phyloP scores from a whole-genome alignment of 1,140 invertebrate species.

The Harlomillsia oculata region DNA sequence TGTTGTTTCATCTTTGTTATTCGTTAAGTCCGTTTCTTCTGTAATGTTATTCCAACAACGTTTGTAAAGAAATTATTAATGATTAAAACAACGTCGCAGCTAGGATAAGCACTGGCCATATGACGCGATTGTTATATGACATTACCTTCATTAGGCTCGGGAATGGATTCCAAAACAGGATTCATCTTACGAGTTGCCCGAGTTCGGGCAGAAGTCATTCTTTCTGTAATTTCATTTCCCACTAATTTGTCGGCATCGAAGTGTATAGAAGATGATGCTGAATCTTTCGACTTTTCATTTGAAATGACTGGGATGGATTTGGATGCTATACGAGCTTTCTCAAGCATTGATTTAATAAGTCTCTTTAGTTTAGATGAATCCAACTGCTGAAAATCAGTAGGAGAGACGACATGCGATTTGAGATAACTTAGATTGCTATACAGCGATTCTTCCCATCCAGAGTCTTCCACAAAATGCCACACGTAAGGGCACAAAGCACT shows the following conservation, averaged over 20 bases:
- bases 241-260: slow-evolving; percentile 18
- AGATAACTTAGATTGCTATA: slow-evolving; percentile 28
- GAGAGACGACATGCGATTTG: slow-evolving; percentile 26
- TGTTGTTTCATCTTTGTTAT: too few species aligned
- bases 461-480: slow-evolving; percentile 40
- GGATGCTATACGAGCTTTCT: slow-evolving; percentile 31
- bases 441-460: slow-evolving; percentile 34
- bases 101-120: too few species aligned
- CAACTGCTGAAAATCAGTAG: slow-evolving; percentile 15
- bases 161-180: slow-evolving; percentile 27
- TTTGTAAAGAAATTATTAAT: too few species aligned
- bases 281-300: not conserved
- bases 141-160: slow-evolving; percentile 30
- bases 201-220: slow-evolving; percentile 33
- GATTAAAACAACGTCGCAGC: too few species aligned
- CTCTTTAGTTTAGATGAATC: slow-evolving; percentile 25
- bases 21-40: too few species aligned
- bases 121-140: too few species aligned
- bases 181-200: slow-evolving; percentile 17
- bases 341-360: slow-evolving; percentile 27
- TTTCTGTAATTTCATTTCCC: slow-evolving; percentile 34
- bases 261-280: not conserved
- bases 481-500: slow-evolving; percentile 40
- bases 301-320: not conserved
- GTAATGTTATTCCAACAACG: too few species aligned